A percentile compares a stretch with the other conserved stretches of the same genome.
These are phyloP conservation scores for Bucorvus abyssinicus DNA, from an alignment of 2,797 vertebrate genomes.

Conservation along the genomic window DNA sequence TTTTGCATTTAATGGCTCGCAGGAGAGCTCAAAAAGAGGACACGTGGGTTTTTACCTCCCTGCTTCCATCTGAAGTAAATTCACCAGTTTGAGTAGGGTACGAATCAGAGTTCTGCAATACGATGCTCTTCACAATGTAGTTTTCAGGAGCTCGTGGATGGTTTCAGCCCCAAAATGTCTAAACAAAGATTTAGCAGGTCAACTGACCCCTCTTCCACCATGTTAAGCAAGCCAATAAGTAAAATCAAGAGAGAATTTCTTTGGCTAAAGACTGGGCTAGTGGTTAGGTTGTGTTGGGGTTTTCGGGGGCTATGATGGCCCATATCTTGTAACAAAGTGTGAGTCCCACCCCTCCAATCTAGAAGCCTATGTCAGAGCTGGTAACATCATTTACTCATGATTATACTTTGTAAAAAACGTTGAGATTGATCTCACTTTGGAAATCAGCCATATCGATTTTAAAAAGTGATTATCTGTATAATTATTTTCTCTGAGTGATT, in stretches of 20 bases:
- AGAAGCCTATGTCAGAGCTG: background rate
- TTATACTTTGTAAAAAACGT: background rate
- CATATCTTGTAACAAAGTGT: background rate
- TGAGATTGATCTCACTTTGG: background rate
- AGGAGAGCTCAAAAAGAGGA: background rate
- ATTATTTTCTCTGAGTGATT: background rate
- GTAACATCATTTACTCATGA: background rate
- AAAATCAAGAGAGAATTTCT: background rate
- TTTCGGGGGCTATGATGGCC: accelerated
- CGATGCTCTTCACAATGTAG: background rate
- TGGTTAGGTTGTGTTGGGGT: accelerated
- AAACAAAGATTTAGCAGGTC: background rate
- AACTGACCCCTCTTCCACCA: background rate
- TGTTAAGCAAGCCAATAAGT: background rate
- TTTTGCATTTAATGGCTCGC: background rate
- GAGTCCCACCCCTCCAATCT: background rate
- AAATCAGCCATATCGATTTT: background rate
- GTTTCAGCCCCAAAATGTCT: background rate
- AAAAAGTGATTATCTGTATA: background rate
- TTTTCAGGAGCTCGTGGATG: background rate
- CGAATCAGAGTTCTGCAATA: background rate
- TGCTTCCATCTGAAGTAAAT: background rate
- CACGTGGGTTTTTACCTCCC: accelerated
- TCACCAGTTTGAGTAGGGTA: background rate
- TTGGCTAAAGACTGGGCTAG: background rate